phyloP scores from a whole-genome alignment of 2,797 vertebrate species.

The Danio albolineatus region DNA sequence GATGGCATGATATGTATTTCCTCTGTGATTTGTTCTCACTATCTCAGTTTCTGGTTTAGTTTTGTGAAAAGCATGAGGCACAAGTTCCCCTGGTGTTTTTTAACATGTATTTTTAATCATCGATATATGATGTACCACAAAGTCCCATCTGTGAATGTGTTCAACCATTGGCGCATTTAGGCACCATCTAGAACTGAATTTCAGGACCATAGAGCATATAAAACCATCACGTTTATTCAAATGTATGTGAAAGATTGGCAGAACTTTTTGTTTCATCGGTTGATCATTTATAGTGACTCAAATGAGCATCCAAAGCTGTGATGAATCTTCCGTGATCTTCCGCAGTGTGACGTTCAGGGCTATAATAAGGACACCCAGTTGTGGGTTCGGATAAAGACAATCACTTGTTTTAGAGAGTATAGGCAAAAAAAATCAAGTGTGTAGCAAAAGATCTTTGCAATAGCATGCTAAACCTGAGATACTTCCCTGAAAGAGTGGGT shows the following conservation, averaged over 20 bases:
- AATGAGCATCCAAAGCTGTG: slow-evolving; percentile 1
- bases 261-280: neutral
- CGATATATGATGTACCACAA: slow-evolving; percentile 35
- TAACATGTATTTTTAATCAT: slow-evolving; percentile 51
- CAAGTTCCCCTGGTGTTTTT: slow-evolving; percentile 66
- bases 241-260: slow-evolving; percentile 26
- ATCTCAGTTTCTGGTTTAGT: slow-evolving; percentile 60
- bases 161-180: slow-evolving; percentile 15
- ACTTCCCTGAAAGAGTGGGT: slow-evolving; percentile 39
- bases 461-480: slow-evolving; percentile 61
- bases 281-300: slow-evolving; percentile 4
- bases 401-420: slow-evolving; percentile 69
- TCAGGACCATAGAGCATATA: slow-evolving; percentile 19
- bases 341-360: slow-evolving; percentile 56
- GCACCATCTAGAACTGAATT: slow-evolving; percentile 15
- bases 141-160: slow-evolving; percentile 34
- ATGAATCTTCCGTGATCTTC: slow-evolving; percentile 49
- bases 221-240: neutral
- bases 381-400: slow-evolving; percentile 73
- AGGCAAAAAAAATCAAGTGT: slow-evolving; percentile 56
- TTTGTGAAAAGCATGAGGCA: slow-evolving; percentile 75
- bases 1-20: slow-evolving; percentile 79
- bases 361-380: slow-evolving; percentile 31
- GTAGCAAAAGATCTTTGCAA: slow-evolving; percentile 53
- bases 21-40: slow-evolving; percentile 72